phyloP scores from a whole-genome alignment of 2,888 invertebrate species.

The Synergus laeviventris region DNA sequence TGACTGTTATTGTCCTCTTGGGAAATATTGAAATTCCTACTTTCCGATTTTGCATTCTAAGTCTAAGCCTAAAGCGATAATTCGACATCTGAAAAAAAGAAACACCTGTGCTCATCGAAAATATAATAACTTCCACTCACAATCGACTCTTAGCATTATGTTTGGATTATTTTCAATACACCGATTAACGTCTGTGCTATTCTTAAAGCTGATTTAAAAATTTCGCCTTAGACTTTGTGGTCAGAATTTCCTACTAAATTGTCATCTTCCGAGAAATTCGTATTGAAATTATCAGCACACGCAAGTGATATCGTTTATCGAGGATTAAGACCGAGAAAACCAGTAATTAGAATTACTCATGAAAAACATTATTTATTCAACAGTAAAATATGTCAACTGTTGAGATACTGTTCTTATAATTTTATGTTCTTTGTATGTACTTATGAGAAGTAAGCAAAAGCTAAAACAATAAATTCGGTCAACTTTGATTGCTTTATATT shows the following conservation, averaged over 20 bases:
- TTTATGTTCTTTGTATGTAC: too few relatives aligned
- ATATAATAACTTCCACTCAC: neutral
- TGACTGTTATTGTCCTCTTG: neutral
- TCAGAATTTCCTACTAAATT: neutral
- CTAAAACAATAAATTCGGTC: too few relatives aligned
- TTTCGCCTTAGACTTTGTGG: neutral
- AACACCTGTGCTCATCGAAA: conserved; percentile 1
- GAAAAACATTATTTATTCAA: neutral
- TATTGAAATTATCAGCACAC: too few relatives aligned
- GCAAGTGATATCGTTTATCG: too few relatives aligned
- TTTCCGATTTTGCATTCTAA: conserved; percentile 24
- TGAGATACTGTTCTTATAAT: too few relatives aligned
- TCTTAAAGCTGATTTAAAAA: neutral
- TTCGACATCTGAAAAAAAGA: conserved; percentile 4
- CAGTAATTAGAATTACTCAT: neutral
- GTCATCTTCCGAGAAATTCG: neutral
- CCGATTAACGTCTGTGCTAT: neutral
- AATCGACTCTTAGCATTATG: neutral
- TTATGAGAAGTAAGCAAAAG: too few relatives aligned
- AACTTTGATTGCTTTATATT: too few relatives aligned
- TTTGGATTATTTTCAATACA: neutral
- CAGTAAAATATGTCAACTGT: too few relatives aligned
- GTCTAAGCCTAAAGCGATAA: conserved; percentile 15
- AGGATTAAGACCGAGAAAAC: too few relatives aligned
- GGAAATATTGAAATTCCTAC: neutral